phyloP scores from a whole-genome alignment of 2,888 invertebrate species.

The Hirtodrosophila trivittata region DNA sequence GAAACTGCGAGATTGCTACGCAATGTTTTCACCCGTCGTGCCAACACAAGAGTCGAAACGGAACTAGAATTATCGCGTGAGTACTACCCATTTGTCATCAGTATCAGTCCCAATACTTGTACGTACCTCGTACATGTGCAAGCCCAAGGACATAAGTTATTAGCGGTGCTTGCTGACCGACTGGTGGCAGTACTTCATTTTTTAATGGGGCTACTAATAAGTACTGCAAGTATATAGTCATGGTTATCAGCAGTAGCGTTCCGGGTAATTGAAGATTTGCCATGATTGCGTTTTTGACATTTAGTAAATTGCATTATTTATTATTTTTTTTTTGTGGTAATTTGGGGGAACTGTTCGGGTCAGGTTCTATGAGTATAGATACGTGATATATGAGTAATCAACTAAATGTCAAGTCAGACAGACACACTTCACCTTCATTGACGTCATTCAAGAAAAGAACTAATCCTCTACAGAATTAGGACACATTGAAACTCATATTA shows the following conservation, averaged over 20 bases:
- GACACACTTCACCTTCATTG: conserved; percentile 24
- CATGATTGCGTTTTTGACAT: conserved; percentile 33
- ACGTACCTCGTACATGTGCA: too few species aligned
- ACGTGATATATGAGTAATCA: too few species aligned
- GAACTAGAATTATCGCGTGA: conserved; percentile 97
- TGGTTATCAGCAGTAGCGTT: conserved; percentile 30
- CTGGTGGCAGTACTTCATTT: conserved; percentile 29
- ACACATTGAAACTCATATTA: conserved; percentile 11
- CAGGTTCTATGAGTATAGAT: too few species aligned
- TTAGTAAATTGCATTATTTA: conserved; percentile 22
- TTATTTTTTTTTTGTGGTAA: conserved; percentile 4
- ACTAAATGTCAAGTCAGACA: background rate
- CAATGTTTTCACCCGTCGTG: conserved; percentile 93
- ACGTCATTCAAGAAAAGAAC: background rate
- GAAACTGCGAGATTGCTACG: conserved; percentile 98
- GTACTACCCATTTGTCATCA: conserved; percentile 84
- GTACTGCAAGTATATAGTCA: conserved; percentile 2
- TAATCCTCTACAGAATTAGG: too few species aligned
- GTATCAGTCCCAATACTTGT: conserved; percentile 29
- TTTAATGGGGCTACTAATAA: conserved; percentile 41
- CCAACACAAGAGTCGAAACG: conserved; percentile 91
- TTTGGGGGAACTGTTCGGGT: background rate
- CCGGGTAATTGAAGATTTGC: conserved; percentile 37
- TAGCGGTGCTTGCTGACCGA: conserved; percentile 10
- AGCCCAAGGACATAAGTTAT: conserved; percentile 37